Base-by-base conservation (phyloP, 2,797 vertebrate genomes). In the Sebastolobus altivelis region DNA sequence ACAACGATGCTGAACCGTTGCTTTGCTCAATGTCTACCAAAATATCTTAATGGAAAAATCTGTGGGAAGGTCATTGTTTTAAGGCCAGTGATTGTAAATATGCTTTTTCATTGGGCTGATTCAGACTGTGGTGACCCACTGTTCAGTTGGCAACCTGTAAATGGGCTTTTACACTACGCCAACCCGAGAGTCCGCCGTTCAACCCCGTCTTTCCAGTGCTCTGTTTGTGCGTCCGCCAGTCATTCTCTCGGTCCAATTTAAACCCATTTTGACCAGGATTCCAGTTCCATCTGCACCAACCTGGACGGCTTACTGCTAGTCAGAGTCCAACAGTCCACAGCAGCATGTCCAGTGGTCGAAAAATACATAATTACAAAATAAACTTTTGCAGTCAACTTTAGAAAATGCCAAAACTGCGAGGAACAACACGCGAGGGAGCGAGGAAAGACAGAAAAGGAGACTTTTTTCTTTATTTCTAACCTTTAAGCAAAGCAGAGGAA, bases 1-100 rank as follows among this genome's bases (percentile, higher is more conserved):
- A 16, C 27, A 43, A 1, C 38, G 2, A 54, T 22, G 46, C n/a
- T 35, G 49, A 38, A 43, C 8, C 0, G 1, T 16, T 1, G 37
- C 49, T 27, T 40, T 55, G 27, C 65, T 49, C n/a, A 4, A 29
- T 29, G 49, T 80, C 18, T 18, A 46, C 6, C 29, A 61, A 54
- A 70, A 79, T 14, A 49, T 61, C 16, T 31, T 27, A 38, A 68
- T 61, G 46, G 65, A 66, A 77, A 67, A 35, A 27, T 60, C 20
- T 33, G 59, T 65, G 52, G 6, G 60, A 76, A 63, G 60, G 46
- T 76, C n/a, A 69, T 67, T 85, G 31, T 52, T 75, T 58, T 35
- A 10, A 72, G 18, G n/a, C 58, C 52, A 72, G 8, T 14, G n/a
- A 59, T 58, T 54, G n/a, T 65, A 71, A 74, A 81, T 62, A 31